Evolutionary conservation across 2,888 invertebrate genomes (phyloP), one percentile per base, ranked within the genome.

Genomic region (Scaptomyza polygonia): DNA sequence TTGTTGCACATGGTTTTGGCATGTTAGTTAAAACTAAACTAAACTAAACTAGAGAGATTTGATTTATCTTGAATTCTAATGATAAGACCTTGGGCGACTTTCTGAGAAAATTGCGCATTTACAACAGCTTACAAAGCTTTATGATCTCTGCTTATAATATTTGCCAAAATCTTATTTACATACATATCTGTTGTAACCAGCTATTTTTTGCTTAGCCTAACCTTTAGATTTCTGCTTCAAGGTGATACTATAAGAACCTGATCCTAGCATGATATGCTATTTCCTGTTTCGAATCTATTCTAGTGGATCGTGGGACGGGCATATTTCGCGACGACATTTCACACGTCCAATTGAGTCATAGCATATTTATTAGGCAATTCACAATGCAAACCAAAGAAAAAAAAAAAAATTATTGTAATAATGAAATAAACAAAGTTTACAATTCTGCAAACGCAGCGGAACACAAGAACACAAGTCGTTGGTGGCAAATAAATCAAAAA

Each of bases 391-490:
- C 43, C n/a, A n/a, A 34, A 34, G 5, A 36, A 36, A 14, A 7
- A 36, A 0, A 36, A 2, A 36, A 36, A 2, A 36, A 14, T 3
- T 16, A n/a, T n/a, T n/a, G n/a, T 16, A 5, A 8, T 9, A 44
- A 25, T 32, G 21, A 34, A 52, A 73, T 73, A 56, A 81, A 85
- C 74, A 65, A 73, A 67, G 64, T 72, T 40, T 74, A 61, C 29
- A 86, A 66, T 88, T 70, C 64, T 63, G 81, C 81, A 61, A 43
- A 47, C 62, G 58, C 51, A 9, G 84, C 88, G 80, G n/a, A 69
- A 64, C 8, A 14, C 25, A 14, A 43, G 42, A 43, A 54, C 40
- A 54, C 40, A 47, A 9, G 1, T 0, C 5, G 1, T 9, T 32
- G 18, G 54, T 29, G 64, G 25, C n/a, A 77, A 63, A 59, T 27